These are phyloP conservation scores for Folsomia candida DNA, from an alignment of 2,888 invertebrate species.

Conservation along the genomic window DNA sequence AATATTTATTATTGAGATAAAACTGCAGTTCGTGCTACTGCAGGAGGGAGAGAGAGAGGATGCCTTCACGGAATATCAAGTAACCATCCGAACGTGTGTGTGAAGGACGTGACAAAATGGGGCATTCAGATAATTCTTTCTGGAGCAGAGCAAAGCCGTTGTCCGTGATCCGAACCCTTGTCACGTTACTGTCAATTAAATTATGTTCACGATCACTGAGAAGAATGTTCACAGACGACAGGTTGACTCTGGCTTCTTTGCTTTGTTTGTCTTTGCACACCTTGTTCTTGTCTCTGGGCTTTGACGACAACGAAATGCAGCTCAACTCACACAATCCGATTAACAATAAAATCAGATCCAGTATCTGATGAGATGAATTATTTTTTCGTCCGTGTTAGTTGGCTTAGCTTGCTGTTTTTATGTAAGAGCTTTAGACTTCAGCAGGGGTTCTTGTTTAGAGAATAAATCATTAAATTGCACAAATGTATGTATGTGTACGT, in stretches of 20 bases:
- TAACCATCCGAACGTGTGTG: too few species aligned
- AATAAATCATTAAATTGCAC: too few species aligned
- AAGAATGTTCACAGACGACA: constrained; percentile 20
- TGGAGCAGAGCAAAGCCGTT: constrained; percentile 21
- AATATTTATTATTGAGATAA: too few species aligned
- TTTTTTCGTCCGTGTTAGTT: too few species aligned
- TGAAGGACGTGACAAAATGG: too few species aligned
- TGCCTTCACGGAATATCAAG: constrained; percentile 14
- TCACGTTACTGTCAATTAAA: constrained; percentile 42
- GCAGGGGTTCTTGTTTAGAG: too few species aligned
- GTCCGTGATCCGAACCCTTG: constrained; percentile 41
- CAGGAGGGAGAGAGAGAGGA: background rate
- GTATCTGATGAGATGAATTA: background rate
- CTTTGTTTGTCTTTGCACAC: background rate
- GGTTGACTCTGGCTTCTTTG: background rate
- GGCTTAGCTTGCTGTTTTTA: too few species aligned
- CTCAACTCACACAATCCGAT: constrained; percentile 1
- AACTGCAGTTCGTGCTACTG: too few species aligned
- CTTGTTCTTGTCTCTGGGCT: too few species aligned
- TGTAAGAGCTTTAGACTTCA: too few species aligned
- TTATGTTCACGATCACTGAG: constrained; percentile 36
- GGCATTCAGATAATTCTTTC: background rate
- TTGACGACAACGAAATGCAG: too few species aligned
- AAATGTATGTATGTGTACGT: too few species aligned
- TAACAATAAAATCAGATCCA: background rate